phyloP scores from a whole-genome alignment of 2,113 vertebrate species.

The Chelonoidis abingdonii region DNA sequence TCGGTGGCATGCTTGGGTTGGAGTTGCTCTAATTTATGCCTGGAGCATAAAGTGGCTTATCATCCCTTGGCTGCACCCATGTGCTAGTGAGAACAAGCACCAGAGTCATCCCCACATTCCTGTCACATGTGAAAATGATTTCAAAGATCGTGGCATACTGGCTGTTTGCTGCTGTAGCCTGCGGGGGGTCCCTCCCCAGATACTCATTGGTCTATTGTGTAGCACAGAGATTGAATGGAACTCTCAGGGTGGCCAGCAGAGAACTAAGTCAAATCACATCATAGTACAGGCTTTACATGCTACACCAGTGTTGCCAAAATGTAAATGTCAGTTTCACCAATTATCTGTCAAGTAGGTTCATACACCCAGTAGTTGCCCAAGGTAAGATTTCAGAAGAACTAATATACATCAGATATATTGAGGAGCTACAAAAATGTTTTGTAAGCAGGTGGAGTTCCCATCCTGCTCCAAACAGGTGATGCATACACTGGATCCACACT shows the following conservation, averaged over 20 bases:
- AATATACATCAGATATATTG: neutral
- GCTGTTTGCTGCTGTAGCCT: too few species aligned
- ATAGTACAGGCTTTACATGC: neutral
- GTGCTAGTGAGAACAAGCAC: too few species aligned
- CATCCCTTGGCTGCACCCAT: too few species aligned
- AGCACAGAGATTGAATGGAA: too few species aligned
- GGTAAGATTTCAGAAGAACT: accelerated
- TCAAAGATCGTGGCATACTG: too few species aligned
- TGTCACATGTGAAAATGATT: too few species aligned
- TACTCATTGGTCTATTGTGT: too few species aligned
- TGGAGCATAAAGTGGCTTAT: too few species aligned
- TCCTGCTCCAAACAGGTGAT: neutral
- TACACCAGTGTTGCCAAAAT: neutral
- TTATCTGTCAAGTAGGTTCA: neutral
- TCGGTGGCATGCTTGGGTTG: too few species aligned
- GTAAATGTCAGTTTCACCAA: neutral
- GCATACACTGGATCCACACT: neutral
- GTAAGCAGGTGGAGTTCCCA: neutral
- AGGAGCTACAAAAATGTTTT: neutral
- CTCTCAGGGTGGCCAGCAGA: neutral
- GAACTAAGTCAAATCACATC: neutral
- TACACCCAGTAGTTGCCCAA: neutral
- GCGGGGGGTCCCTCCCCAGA: too few species aligned
- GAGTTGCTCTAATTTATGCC: too few species aligned
- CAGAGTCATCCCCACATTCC: too few species aligned